Conservation (phyloP, 2,113 vertebrate genomes). For the Odontophorus gujanensis region DNA sequence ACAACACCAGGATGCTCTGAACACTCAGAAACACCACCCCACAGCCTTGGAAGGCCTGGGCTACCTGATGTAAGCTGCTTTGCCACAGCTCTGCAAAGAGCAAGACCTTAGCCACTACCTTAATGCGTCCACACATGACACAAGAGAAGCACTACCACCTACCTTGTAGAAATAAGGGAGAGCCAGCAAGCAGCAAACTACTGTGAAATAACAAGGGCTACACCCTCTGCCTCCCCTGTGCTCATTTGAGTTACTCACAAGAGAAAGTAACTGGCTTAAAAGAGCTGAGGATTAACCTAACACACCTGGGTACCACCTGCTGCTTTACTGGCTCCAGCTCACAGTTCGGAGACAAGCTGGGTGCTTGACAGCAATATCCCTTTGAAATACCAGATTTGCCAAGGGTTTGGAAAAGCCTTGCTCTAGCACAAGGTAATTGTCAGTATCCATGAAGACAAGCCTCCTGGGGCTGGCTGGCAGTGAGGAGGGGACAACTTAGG, state of each 20-base stretch:
- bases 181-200: rapidly evolving
- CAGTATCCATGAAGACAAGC: neutral
- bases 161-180: neutral
- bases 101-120: neutral
- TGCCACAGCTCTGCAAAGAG: neutral
- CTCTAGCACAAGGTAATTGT: neutral
- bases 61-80: neutral
- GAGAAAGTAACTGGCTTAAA: neutral
- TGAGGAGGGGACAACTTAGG: neutral
- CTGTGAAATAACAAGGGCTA: neutral
- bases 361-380: neutral
- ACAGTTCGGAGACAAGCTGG: neutral
- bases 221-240: neutral
- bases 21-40: neutral
- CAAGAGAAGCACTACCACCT: neutral
- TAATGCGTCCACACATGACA: neutral
- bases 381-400: constrained; percentile 29
- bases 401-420: neutral
- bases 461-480: constrained; percentile 19
- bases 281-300: neutral
- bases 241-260: neutral
- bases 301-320: constrained; percentile 28
- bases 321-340: constrained; percentile 40
- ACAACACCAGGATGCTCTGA: neutral
- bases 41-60: neutral